These are phyloP conservation scores for Pteruthius melanotis DNA, from an alignment of 2,113 vertebrate species.

Conservation along the genomic window DNA sequence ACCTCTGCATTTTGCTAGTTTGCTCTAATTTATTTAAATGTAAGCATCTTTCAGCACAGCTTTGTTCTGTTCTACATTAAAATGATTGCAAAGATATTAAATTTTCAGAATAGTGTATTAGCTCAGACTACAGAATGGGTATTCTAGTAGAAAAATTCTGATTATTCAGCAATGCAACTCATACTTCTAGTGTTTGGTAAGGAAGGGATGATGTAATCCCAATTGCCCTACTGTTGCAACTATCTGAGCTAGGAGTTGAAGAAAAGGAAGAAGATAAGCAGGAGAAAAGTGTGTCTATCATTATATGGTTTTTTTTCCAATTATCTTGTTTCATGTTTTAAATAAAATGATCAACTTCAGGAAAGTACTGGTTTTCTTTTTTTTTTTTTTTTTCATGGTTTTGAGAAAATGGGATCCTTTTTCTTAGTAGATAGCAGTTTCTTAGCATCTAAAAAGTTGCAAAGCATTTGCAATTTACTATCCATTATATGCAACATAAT, in stretches of 20 bases:
- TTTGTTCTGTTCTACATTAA: not conserved
- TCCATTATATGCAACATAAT: not conserved
- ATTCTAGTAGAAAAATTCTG: not conserved
- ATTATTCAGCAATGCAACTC: not conserved
- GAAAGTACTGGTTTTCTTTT: not conserved
- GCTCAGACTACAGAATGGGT: not conserved
- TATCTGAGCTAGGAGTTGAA: not conserved
- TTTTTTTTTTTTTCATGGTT: not conserved
- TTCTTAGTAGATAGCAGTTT: not conserved
- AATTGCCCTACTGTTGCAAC: not conserved
- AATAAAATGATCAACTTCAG: not conserved
- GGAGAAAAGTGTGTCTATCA: not conserved
- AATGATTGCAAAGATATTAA: slow-evolving; percentile 41
- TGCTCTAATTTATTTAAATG: slow-evolving; percentile 34
- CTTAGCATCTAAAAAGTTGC: not conserved
- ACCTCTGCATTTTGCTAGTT: not conserved
- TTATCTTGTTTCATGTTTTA: not conserved
- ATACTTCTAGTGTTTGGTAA: not conserved
- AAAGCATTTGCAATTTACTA: not conserved
- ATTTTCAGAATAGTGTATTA: not conserved
- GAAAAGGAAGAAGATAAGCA: not conserved
- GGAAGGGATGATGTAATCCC: not conserved
- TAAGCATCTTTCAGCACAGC: not conserved
- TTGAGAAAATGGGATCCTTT: not conserved
- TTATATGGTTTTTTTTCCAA: not conserved